phyloP scores from a whole-genome alignment of 1,140 invertebrate genomes.

The Neodiprion lecontei region DNA sequence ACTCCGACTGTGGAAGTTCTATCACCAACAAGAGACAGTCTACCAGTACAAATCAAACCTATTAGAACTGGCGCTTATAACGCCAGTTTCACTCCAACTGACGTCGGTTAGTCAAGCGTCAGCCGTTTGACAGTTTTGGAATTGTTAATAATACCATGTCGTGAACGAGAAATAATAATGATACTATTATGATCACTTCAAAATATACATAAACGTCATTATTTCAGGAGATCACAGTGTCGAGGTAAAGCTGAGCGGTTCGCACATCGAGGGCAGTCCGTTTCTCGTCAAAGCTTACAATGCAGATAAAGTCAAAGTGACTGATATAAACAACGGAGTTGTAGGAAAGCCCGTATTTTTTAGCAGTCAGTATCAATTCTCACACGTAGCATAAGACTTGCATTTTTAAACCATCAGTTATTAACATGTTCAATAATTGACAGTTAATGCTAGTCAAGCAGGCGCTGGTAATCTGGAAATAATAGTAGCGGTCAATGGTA shows the following conservation, averaged over 20 bases:
- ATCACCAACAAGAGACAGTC: slow-evolving; percentile 74
- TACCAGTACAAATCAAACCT: slow-evolving; percentile 71
- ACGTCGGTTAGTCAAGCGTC: slow-evolving; percentile 73
- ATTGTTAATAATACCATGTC: slow-evolving; percentile 6
- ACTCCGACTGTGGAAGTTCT: slow-evolving; percentile 80
- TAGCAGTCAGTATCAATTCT: slow-evolving; percentile 78
- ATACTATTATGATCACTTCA: slow-evolving; percentile 23
- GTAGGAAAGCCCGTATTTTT: slow-evolving; percentile 93
- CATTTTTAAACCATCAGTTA: not conserved
- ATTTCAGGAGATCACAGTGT: slow-evolving; percentile 85
- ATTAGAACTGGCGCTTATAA: slow-evolving; percentile 54
- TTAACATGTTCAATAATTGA: slow-evolving; percentile 32
- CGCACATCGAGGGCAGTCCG: slow-evolving; percentile 91
- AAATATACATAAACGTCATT: slow-evolving; percentile 25
- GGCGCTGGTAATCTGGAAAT: slow-evolving; percentile 97
- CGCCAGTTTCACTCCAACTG: slow-evolving; percentile 84
- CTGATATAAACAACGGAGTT: slow-evolving; percentile 86
- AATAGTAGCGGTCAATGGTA: slow-evolving; percentile 95
- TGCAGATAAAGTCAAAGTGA: slow-evolving; percentile 87
- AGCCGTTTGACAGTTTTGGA: slow-evolving; percentile 4
- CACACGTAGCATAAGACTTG: slow-evolving; percentile 11
- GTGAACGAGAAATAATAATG: slow-evolving; percentile 6
- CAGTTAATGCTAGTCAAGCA: slow-evolving; percentile 81
- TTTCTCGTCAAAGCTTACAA: slow-evolving; percentile 96
- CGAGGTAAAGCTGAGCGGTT: slow-evolving; percentile 82